Evolutionary conservation across 2,113 vertebrate genomes (phyloP).

Genomic region (Dipodomys ordii): DNA sequence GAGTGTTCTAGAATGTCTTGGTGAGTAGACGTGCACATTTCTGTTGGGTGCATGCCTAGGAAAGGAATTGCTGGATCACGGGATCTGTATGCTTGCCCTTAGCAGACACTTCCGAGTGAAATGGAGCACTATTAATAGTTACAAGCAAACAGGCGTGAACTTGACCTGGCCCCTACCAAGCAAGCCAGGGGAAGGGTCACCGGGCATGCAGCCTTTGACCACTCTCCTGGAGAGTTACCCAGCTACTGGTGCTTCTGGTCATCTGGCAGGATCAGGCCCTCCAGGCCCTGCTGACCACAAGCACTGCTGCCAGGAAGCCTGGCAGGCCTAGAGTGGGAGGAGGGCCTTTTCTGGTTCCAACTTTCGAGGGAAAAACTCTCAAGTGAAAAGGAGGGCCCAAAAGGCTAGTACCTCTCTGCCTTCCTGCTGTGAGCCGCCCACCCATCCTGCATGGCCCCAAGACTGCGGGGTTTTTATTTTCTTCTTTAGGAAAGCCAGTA

Average conservation of each 20-base stretch:
- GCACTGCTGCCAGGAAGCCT: slow-evolving; percentile 69
- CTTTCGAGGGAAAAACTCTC: slow-evolving; percentile 73
- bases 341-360: slow-evolving; percentile 67
- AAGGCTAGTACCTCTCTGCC: not conserved
- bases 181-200: not conserved
- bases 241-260: slow-evolving; percentile 58
- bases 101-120: not conserved
- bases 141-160: not conserved
- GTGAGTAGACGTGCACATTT: not conserved
- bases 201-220: not conserved
- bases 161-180: not conserved
- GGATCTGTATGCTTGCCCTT: not conserved
- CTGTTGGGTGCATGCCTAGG: not conserved
- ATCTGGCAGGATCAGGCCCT: slow-evolving; percentile 60
- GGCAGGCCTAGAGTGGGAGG: slow-evolving; percentile 57
- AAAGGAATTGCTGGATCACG: slow-evolving; percentile 22
- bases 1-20: not conserved
- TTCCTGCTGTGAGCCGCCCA: not conserved
- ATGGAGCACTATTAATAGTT: not conserved
- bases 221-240: not conserved
- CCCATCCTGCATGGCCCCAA: not conserved
- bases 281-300: slow-evolving; percentile 69
- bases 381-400: not conserved
- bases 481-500: not conserved
- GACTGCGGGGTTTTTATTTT: not conserved